phyloP scores from a whole-genome alignment of 2,113 vertebrate species.

The Plecturocebus donacophilus region DNA sequence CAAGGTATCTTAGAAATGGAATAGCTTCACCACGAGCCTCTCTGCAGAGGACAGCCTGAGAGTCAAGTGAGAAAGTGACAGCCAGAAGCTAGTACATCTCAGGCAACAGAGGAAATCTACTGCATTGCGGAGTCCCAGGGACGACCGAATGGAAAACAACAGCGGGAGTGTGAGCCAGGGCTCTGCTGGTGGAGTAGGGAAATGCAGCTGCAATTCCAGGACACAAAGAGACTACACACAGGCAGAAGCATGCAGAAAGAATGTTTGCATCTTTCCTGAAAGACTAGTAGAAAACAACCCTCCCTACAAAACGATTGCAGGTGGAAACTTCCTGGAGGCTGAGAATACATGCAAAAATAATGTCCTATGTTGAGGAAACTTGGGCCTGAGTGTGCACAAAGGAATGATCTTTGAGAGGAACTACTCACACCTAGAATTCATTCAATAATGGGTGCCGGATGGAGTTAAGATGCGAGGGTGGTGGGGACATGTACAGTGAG shows the following conservation, averaged over 20 bases:
- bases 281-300: background rate
- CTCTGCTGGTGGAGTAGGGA: background rate
- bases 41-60: background rate
- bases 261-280: background rate
- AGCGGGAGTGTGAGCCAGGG: background rate
- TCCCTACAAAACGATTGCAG: background rate
- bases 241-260: background rate
- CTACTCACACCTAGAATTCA: background rate
- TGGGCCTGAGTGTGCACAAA: background rate
- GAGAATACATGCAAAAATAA: background rate
- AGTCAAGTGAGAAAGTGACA: background rate
- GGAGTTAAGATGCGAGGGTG: background rate
- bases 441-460: no score
- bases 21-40: background rate
- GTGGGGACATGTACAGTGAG: no score
- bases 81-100: background rate
- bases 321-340: background rate
- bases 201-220: background rate
- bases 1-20: background rate
- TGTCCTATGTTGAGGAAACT: background rate
- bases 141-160: background rate
- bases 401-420: background rate
- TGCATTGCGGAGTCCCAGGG: slow-evolving; percentile 53
- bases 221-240: background rate
- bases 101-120: background rate